phyloP scores from a whole-genome alignment of 2,113 vertebrate species.

The Hippocampus zosterae region DNA sequence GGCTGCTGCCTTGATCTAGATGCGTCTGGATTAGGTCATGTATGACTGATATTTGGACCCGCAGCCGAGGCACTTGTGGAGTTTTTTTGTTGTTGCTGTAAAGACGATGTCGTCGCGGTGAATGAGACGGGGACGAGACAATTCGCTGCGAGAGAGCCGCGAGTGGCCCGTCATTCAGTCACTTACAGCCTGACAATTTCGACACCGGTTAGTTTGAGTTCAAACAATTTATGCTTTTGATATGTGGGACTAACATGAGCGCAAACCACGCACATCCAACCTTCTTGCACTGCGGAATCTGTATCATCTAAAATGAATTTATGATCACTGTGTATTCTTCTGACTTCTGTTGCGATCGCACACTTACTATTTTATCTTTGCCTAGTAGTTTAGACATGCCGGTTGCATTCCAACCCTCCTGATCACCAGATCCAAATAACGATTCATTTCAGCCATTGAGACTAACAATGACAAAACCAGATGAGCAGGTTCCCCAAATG shows the following conservation, averaged over 20 bases:
- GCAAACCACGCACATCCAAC: neutral
- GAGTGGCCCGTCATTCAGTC: slow-evolving; percentile 22
- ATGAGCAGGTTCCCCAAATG: neutral
- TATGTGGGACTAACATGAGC: neutral
- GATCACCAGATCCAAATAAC: too few species aligned
- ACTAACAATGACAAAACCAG: neutral
- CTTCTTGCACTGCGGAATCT: neutral
- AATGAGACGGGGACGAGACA: slow-evolving; percentile 20
- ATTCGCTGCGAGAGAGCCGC: slow-evolving; percentile 26
- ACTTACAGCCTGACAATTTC: slow-evolving; percentile 22
- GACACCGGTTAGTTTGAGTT: neutral
- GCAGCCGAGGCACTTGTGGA: too few species aligned
- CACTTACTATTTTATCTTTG: neutral
- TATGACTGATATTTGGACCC: neutral
- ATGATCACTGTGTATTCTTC: neutral
- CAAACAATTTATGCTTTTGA: neutral
- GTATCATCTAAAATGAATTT: neutral
- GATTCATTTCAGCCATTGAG: neutral
- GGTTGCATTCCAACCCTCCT: neutral
- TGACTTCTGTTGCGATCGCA: neutral
- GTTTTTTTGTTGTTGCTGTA: neutral
- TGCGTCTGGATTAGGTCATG: neutral
- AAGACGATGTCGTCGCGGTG: slow-evolving; percentile 24
- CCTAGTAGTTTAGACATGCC: neutral
- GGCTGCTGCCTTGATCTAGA: neutral